Conservation (phyloP, 1,140 invertebrate species). For the Macrobrachium rosenbergii region DNA sequence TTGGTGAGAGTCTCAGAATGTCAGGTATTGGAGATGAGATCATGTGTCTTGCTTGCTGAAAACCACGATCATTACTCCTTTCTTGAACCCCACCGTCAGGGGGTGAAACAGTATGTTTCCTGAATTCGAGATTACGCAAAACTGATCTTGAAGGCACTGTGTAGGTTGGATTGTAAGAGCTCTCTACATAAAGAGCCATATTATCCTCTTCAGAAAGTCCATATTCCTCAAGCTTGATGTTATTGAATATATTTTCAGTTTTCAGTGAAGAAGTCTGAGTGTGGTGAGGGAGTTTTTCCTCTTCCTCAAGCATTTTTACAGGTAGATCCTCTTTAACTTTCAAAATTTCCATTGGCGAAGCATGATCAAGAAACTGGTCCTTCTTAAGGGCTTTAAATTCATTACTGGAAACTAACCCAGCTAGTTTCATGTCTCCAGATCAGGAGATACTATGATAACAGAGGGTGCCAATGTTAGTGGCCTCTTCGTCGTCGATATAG, state of each 20-base stretch:
- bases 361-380: background rate
- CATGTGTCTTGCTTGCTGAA: too few relatives aligned
- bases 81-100: background rate
- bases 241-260: background rate
- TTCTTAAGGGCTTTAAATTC: background rate
- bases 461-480: background rate
- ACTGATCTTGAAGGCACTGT: background rate
- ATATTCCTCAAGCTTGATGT: background rate
- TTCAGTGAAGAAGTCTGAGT: background rate
- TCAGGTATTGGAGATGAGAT: too few relatives aligned
- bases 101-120: background rate
- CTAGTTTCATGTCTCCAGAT: background rate
- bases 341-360: background rate
- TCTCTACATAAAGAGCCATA: conserved; percentile 17
- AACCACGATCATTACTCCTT: too few relatives aligned
- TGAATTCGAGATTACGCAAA: background rate
- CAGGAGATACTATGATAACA: conserved; percentile 1
- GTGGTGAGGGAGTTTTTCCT: background rate
- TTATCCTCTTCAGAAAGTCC: background rate
- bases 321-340: background rate
- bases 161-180: background rate
- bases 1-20: background rate
- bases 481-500: background rate
- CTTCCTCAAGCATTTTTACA: background rate
- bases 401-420: background rate